Evolutionary conservation across 2,888 invertebrate species (phyloP).

Genomic region (Cotesia congregata): DNA sequence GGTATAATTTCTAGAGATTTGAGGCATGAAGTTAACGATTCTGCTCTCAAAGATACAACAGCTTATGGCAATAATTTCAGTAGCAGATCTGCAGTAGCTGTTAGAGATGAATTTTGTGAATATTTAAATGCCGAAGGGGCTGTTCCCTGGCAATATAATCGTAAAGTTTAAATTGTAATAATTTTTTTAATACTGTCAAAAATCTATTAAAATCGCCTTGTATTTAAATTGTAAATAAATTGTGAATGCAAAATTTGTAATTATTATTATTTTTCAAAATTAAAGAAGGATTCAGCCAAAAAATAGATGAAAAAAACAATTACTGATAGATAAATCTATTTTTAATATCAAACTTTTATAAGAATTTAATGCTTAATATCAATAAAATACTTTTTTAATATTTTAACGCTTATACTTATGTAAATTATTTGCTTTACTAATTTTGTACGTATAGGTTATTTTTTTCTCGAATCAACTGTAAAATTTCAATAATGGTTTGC

Average conservation of each 20-base stretch:
- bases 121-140: slow-evolving; percentile 34
- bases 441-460: not conserved
- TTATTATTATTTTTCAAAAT: not conserved
- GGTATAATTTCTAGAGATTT: not conserved
- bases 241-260: not conserved
- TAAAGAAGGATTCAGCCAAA: not conserved
- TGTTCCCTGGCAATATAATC: slow-evolving; percentile 34
- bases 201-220: too few relatives aligned
- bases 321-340: not conserved
- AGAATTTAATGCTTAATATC: too few relatives aligned
- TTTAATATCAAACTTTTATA: not conserved
- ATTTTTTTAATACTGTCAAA: not conserved
- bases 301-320: not conserved
- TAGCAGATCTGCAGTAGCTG: not conserved
- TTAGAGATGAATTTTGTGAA: slow-evolving; percentile 28
- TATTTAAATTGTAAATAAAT: too few relatives aligned
- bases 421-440: not conserved
- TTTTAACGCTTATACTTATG: too few relatives aligned
- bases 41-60: not conserved
- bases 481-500: too few relatives aligned
- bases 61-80: not conserved
- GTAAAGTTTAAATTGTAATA: not conserved
- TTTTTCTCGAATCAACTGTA: not conserved
- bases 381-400: too few relatives aligned
- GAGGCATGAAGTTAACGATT: not conserved